A percentile compares a stretch with the other conserved stretches of the same genome.
Conservation (phyloP, 1,140 invertebrate species). For the Babylonia areolata region DNA sequence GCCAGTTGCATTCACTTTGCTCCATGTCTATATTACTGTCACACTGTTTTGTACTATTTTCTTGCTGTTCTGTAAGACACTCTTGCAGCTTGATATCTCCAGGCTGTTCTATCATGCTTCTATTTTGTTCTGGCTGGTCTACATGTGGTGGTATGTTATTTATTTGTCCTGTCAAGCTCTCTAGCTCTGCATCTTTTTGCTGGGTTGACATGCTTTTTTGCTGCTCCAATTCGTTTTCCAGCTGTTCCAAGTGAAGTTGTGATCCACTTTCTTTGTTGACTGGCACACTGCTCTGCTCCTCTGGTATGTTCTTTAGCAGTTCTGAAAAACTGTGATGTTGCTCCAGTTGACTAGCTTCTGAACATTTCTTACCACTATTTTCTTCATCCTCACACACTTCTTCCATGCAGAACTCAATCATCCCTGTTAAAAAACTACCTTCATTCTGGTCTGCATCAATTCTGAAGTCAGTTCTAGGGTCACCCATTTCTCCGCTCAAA, state of each 20-base stretch:
- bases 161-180: too few relatives aligned
- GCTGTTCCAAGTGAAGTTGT: background rate
- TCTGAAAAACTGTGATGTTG: background rate
- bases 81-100: too few relatives aligned
- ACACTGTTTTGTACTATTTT: background rate
- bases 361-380: background rate
- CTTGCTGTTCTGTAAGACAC: background rate
- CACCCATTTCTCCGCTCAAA: background rate
- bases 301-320: background rate
- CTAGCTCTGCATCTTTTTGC: too few relatives aligned
- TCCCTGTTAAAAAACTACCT: background rate
- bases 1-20: background rate
- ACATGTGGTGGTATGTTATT: too few relatives aligned
- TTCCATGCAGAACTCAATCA: background rate
- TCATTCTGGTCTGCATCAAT: background rate
- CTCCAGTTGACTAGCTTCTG: background rate
- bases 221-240: background rate
- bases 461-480: background rate
- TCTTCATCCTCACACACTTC: background rate
- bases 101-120: too few relatives aligned
- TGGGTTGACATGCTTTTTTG: background rate
- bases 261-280: background rate
- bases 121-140: too few relatives aligned
- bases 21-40: background rate
- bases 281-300: background rate